Percentiles rank a stretch among this genome's conserved stretches.
phyloP scores from a whole-genome alignment of 1,140 invertebrate genomes.

The Eufriesea mexicana region DNA sequence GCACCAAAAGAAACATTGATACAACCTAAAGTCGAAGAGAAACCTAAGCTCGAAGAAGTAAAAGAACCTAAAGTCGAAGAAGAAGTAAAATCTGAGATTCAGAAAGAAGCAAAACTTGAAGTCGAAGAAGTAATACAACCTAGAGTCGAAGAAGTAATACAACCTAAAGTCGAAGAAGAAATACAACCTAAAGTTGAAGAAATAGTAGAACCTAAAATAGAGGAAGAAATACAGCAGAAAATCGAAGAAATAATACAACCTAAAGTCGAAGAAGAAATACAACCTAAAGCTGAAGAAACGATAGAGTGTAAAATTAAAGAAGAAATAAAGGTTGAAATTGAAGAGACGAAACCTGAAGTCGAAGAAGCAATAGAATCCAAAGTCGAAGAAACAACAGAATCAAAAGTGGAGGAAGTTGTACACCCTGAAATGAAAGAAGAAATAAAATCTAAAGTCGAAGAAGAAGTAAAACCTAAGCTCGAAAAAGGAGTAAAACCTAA shows the following conservation, averaged over 20 bases:
- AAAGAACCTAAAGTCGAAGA: background rate
- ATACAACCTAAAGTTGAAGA: constrained; percentile 34
- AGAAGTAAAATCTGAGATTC: background rate
- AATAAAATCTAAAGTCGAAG: background rate
- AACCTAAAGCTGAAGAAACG: background rate
- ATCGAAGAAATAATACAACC: no score
- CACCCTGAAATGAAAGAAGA: constrained; percentile 34
- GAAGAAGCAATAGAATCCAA: constrained; percentile 39
- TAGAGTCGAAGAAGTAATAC: constrained; percentile 40
- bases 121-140: constrained; percentile 31
- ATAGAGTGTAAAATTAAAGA: background rate
- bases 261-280: no score
- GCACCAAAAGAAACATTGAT: no score
- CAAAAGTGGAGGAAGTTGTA: constrained; percentile 28
- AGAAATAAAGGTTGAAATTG: background rate
- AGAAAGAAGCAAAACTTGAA: constrained; percentile 2
- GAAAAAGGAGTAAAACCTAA: no score
- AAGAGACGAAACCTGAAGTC: background rate
- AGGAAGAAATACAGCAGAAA: no score
- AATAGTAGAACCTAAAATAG: background rate
- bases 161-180: constrained; percentile 30
- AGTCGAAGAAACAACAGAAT: constrained; percentile 36
- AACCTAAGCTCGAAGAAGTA: no score
- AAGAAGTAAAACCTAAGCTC: no score
- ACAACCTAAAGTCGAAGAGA: no score